Conservation (phyloP, 2,797 vertebrate genomes). For the Danio jaintianensis region DNA sequence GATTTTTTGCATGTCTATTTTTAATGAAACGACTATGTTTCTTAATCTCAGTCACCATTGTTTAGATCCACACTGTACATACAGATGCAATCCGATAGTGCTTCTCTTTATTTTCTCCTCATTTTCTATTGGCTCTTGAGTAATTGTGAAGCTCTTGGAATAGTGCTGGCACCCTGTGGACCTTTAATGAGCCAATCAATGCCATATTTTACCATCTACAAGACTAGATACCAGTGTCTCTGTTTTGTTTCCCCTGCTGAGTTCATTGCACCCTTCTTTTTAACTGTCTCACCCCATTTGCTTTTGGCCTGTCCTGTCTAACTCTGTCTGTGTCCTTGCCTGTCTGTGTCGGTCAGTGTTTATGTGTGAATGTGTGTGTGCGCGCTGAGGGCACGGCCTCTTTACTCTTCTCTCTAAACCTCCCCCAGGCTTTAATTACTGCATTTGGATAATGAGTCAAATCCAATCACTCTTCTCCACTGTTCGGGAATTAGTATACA, state of each 20-base stretch:
- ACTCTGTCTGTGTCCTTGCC: conserved; percentile 14
- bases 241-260: background rate
- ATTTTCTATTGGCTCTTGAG: conserved; percentile 14
- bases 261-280: conserved; percentile 24
- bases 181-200: conserved; percentile 58
- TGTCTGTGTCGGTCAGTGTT: conserved; percentile 17
- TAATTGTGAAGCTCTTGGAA: conserved; percentile 36
- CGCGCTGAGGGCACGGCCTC: conserved; percentile 65
- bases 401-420: conserved; percentile 57
- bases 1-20: too few relatives aligned
- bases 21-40: too few relatives aligned
- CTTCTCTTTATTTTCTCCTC: conserved; percentile 19
- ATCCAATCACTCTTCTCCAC: conserved; percentile 80
- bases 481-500: conserved; percentile 78
- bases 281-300: conserved; percentile 37
- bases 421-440: conserved; percentile 82
- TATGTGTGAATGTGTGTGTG: conserved; percentile 33
- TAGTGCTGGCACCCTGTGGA: conserved; percentile 41
- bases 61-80: background rate
- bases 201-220: conserved; percentile 25
- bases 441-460: conserved; percentile 81
- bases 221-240: conserved; percentile 34
- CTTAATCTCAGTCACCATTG: too few relatives aligned
- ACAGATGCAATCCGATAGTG: background rate
- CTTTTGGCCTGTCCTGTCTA: conserved; percentile 22